Evolutionary conservation across 1,140 invertebrate genomes (phyloP), one percentile per base, ranked within the genome.

Genomic region (Hyles euphorbiae): DNA sequence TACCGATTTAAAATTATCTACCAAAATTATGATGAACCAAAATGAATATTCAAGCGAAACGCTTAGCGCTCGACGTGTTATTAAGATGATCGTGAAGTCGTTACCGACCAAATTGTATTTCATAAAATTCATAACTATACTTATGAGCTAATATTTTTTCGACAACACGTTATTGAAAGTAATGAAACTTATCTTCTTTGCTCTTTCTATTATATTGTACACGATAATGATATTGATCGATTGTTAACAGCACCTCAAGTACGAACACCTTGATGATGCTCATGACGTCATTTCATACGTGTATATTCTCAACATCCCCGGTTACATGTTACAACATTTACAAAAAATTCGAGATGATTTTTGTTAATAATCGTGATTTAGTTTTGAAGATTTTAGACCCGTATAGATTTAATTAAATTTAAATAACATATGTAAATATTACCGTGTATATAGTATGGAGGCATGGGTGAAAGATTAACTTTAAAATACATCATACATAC

Each of bases 31-130:
- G 81, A 83, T 81, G 79, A 81, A 72, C 71, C 69, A 65, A 85
- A 84, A 88, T 86, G 81, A 86, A 88, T 86, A 88, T 85, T 83
- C 79, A 87, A 76, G 72, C 72, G 77, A 82, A 87, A 83, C 82
- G 76, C 76, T 86, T 86, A 83, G 64, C 76, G 65, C 68, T 70
- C 70, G 70, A 60, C 77, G 73, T 81, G 76, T 81, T 86, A 86
- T 83, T 88, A 88, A 79, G 72, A 76, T 76, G 78, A 76, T 83
- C 79, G 82, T 81, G 78, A 76, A 74, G 73, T 83, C 74, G 81
- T 86, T 88, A 85, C 72, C 57, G 56, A 73, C 65, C 58, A 83
- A 80, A 85, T 84, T 88, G 76, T 86, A 85, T 88, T 88, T 86
- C 76, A 85, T 86, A 85, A 88, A 83, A 81, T 61, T 83, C 74